phyloP scores from a whole-genome alignment of 2,797 vertebrate genomes.

The Sebastes nivosus region DNA sequence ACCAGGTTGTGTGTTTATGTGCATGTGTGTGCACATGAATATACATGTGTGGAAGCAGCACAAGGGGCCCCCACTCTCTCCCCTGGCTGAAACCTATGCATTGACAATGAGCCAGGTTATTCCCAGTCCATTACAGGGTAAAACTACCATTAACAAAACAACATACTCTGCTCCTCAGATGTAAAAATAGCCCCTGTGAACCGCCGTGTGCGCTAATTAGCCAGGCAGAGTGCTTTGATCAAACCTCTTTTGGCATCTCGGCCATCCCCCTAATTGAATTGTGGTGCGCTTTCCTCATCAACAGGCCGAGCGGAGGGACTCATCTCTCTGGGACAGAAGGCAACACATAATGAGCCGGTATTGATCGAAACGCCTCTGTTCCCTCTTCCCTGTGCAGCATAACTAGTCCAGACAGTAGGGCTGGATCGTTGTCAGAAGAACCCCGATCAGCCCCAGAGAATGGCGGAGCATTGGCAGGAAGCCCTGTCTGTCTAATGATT shows the following conservation, averaged over 20 bases:
- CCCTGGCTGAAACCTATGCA: conserved; percentile 57
- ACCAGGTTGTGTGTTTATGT: conserved; percentile 8
- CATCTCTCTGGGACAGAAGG: conserved; percentile 72
- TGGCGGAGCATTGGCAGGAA: conserved; percentile 50
- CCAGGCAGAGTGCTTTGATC: conserved; percentile 72
- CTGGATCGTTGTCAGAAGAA: conserved; percentile 65
- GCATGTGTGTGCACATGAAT: conserved; percentile 30
- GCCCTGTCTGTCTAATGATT: conserved; percentile 63
- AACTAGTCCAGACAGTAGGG: conserved; percentile 64
- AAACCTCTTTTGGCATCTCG: conserved; percentile 73
- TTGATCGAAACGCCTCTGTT: conserved; percentile 71
- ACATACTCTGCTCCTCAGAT: conserved; percentile 61
- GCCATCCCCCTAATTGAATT: conserved; percentile 74
- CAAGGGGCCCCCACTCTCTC: not conserved
- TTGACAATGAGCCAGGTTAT: conserved; percentile 70
- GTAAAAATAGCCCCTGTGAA: conserved; percentile 73
- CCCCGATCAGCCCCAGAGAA: conserved; percentile 58
- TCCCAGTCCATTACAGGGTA: conserved; percentile 69
- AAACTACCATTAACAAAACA: conserved; percentile 76
- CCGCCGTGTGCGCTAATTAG: conserved; percentile 66
- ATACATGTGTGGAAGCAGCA: conserved; percentile 32
- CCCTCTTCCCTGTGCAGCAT: conserved; percentile 53
- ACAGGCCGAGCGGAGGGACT: conserved; percentile 64
- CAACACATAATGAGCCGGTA: conserved; percentile 77
- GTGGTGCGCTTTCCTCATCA: conserved; percentile 70